Conservation (phyloP, 2,797 vertebrate genomes). For the Brachymystax lenok region DNA sequence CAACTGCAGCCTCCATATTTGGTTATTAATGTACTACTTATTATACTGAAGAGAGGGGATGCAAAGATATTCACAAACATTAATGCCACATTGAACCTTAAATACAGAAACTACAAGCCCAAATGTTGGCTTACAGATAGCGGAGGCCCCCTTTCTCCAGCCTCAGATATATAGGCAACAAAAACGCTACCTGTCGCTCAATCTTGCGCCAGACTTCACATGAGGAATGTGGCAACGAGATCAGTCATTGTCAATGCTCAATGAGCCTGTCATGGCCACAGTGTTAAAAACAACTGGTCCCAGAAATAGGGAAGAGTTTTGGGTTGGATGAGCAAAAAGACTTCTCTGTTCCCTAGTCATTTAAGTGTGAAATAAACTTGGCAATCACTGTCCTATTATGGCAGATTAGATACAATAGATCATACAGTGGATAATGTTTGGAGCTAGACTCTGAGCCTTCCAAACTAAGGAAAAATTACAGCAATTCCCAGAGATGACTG, state of each 20-base stretch:
- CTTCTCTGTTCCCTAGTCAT: slow-evolving; percentile 49
- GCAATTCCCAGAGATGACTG: background rate
- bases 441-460: background rate
- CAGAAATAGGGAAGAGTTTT: slow-evolving; percentile 64
- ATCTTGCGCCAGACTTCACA: slow-evolving; percentile 68
- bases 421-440: background rate
- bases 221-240: slow-evolving; percentile 72
- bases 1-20: background rate
- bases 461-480: background rate
- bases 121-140: background rate
- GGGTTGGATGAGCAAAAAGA: slow-evolving; percentile 71
- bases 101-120: background rate
- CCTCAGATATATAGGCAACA: slow-evolving; percentile 40
- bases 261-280: slow-evolving; percentile 63
- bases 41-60: background rate
- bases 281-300: slow-evolving; percentile 70
- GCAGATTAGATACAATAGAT: background rate
- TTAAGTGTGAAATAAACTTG: slow-evolving; percentile 59
- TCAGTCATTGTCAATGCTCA: slow-evolving; percentile 76
- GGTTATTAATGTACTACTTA: background rate
- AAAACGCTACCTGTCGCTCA: slow-evolving; percentile 65
- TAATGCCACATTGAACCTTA: background rate
- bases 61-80: background rate
- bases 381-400: slow-evolving; percentile 35
- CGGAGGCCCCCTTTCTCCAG: slow-evolving; percentile 19